A percentile compares a stretch with the other conserved stretches of the same genome.
phyloP scores from a whole-genome alignment of 2,113 vertebrate genomes.

The Varanus salvator region DNA sequence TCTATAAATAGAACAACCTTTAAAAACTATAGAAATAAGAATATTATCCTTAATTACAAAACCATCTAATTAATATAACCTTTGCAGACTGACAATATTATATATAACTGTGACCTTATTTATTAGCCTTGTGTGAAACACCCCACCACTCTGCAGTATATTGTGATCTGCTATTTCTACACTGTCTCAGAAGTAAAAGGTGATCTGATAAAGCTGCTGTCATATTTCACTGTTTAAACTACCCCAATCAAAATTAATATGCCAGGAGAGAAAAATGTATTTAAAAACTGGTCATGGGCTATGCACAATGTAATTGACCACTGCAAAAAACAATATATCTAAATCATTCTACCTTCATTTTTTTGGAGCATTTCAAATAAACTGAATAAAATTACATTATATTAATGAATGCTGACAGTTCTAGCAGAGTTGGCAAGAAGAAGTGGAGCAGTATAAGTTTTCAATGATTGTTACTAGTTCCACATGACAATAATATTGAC shows the following conservation, averaged over 20 bases:
- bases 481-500: background rate
- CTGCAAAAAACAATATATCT: constrained; percentile 60
- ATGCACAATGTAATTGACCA: constrained; percentile 67
- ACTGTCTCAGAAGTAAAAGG: constrained; percentile 32
- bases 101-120: constrained; percentile 31
- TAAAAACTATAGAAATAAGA: constrained; percentile 14
- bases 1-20: constrained; percentile 11
- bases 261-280: constrained; percentile 55
- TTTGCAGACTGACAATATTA: constrained; percentile 34
- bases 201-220: constrained; percentile 64
- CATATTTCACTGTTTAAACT: constrained; percentile 62
- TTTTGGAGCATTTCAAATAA: constrained; percentile 1
- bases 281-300: constrained; percentile 64
- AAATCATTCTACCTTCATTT: constrained; percentile 27
- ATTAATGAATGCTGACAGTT: constrained; percentile 14
- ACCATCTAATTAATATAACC: constrained; percentile 3
- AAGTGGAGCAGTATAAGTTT: background rate
- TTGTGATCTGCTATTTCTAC: constrained; percentile 7
- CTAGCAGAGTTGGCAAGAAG: background rate
- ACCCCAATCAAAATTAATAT: constrained; percentile 59
- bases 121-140: constrained; percentile 39
- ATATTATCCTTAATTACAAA: constrained; percentile 33
- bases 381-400: constrained; percentile 14
- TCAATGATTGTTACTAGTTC: background rate
- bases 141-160: background rate